Percentiles rank a stretch among this genome's conserved stretches.
phyloP scores from a whole-genome alignment of 2,797 vertebrate species.

The Sylvia borin region DNA sequence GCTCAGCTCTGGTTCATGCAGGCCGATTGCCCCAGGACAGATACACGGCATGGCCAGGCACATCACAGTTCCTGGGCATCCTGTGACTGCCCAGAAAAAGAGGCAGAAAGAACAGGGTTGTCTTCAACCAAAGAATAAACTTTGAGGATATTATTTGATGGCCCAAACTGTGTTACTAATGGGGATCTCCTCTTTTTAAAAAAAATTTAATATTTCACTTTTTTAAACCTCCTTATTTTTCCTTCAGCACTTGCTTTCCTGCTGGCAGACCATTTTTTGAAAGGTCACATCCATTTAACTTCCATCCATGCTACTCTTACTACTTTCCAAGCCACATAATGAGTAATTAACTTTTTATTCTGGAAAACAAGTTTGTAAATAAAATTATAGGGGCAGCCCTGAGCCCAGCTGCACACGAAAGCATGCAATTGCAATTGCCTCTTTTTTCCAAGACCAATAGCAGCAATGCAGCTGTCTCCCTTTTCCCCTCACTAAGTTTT shows the following conservation, averaged over 20 bases:
- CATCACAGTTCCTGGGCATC: background rate
- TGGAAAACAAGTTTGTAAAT: background rate
- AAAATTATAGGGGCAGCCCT: background rate
- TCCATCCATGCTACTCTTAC: background rate
- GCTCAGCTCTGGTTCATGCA: background rate
- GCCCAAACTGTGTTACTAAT: background rate
- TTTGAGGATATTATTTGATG: background rate
- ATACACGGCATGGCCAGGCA: fast-evolving
- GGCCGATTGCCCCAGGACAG: background rate
- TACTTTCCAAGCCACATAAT: background rate
- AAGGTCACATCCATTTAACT: background rate
- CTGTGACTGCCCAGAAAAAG: background rate
- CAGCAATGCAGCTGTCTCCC: background rate
- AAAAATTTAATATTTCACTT: background rate
- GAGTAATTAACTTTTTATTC: background rate
- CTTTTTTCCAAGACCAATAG: background rate
- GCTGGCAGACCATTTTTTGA: background rate
- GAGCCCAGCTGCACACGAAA: background rate
- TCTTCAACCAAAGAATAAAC: background rate
- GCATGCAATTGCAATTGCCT: background rate
- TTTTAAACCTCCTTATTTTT: background rate
- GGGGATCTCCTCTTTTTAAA: too few relatives aligned
- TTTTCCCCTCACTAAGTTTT: background rate
- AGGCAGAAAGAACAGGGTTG: background rate
- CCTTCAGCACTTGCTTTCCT: background rate